phyloP scores from a whole-genome alignment of 2,888 invertebrate species.

The Nymphalis polychloros region DNA sequence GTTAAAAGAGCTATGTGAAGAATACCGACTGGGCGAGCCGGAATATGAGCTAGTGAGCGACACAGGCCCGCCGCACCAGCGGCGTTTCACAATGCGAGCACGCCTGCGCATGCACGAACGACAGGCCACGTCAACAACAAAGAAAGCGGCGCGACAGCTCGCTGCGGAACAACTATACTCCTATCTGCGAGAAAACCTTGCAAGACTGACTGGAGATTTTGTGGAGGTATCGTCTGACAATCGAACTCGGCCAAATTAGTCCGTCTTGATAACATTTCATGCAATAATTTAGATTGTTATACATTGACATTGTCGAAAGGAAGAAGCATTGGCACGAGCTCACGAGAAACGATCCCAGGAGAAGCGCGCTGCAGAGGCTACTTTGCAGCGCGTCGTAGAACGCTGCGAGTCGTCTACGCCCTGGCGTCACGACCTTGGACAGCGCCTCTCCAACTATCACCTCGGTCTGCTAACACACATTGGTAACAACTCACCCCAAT shows the following conservation, averaged over 20 bases:
- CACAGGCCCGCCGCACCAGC: constrained; percentile 85
- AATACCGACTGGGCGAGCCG: constrained; percentile 75
- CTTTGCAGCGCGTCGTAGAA: constrained; percentile 37
- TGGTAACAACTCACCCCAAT: constrained; percentile 43
- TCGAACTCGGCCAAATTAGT: no score
- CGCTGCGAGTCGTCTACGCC: constrained; percentile 42
- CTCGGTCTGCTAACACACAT: constrained; percentile 51
- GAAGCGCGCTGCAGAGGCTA: constrained; percentile 26
- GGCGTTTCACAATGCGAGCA: constrained; percentile 83
- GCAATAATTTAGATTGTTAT: no score
- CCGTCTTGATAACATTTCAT: no score
- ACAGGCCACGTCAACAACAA: constrained; percentile 81
- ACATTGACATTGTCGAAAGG: constrained; percentile 46
- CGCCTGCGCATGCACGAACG: constrained; percentile 78
- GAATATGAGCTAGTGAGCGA: constrained; percentile 81
- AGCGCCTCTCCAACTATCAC: constrained; percentile 60
- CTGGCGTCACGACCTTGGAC: constrained; percentile 59
- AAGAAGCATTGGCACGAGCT: constrained; percentile 63
- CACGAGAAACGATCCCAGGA: constrained; percentile 46
- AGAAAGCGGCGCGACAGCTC: constrained; percentile 84
- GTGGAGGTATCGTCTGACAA: constrained; percentile 52
- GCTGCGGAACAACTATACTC: constrained; percentile 77
- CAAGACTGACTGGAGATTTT: constrained; percentile 60
- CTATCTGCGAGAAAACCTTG: constrained; percentile 64
- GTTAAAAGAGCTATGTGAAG: constrained; percentile 73